A percentile compares a stretch with the other conserved stretches of the same genome.
Conservation (phyloP, 2,113 vertebrate species). For the Periophthalmodon schlosseri region DNA sequence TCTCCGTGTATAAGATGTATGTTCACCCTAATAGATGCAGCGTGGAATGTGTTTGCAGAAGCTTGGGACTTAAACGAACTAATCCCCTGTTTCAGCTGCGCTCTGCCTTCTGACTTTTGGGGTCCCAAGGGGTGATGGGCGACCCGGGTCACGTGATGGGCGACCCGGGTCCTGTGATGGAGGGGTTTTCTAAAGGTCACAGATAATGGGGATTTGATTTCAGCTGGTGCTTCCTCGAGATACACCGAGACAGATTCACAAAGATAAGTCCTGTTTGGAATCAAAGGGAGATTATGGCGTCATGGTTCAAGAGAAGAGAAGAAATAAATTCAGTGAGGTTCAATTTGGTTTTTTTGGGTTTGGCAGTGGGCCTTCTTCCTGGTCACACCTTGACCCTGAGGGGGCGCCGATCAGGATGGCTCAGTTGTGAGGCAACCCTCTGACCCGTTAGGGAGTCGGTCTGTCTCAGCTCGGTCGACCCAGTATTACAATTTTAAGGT, state of each 20-base stretch:
- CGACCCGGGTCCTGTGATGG: not conserved
- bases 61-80: constrained; percentile 65
- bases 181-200: constrained; percentile 44
- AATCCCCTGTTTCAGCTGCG: constrained; percentile 68
- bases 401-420: too few species aligned
- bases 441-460: too few species aligned
- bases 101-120: constrained; percentile 65
- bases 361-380: too few species aligned
- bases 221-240: constrained; percentile 56
- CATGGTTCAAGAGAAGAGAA: too few species aligned
- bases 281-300: constrained; percentile 27
- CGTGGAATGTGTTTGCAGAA: constrained; percentile 33
- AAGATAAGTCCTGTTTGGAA: constrained; percentile 29
- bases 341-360: too few species aligned
- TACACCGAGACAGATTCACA: constrained; percentile 9
- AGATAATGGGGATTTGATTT: constrained; percentile 50
- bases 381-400: too few species aligned
- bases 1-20: not conserved
- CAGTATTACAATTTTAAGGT: too few species aligned
- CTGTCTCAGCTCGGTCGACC: too few species aligned
- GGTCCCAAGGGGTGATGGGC: constrained; percentile 48
- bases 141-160: constrained; percentile 31
- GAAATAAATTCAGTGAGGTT: too few species aligned
- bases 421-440: too few species aligned
- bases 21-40: not conserved